These are phyloP conservation scores for Platycheirus rosarum DNA, from an alignment of 2,888 invertebrate genomes.

Conservation along the genomic window DNA sequence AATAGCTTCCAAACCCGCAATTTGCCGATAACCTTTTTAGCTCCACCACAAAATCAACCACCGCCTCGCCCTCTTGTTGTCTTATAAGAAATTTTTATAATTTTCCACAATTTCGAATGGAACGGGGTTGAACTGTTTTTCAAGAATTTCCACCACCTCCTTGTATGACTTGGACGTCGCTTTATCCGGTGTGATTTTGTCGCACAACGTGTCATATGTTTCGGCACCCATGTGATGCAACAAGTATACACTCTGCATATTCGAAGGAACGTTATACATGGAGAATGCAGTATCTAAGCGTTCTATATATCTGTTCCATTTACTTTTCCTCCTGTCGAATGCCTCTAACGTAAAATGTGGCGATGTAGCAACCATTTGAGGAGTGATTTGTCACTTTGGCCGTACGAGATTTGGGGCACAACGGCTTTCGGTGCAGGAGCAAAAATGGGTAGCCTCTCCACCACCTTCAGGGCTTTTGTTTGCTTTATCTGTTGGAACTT, in stretches of 20 bases:
- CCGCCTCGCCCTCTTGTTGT: constrained; percentile 5
- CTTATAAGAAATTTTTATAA: constrained; percentile 8
- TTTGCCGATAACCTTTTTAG: neutral
- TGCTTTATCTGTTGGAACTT: too few species aligned
- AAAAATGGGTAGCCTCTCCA: too few species aligned
- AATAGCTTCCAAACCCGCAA: neutral
- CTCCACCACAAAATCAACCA: neutral
- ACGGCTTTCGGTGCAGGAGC: too few species aligned
- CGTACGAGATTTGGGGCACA: too few species aligned
- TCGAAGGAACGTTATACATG: neutral
- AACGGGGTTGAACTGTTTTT: constrained; percentile 8
- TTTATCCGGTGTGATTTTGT: neutral
- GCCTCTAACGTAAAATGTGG: neutral
- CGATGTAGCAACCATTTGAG: neutral
- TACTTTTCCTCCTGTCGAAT: neutral
- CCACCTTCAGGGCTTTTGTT: too few species aligned
- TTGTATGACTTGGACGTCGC: neutral
- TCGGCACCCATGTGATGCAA: neutral
- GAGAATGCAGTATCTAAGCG: neutral
- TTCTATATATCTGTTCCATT: constrained; percentile 2
- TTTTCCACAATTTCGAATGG: constrained; percentile 18
- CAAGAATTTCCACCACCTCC: neutral
- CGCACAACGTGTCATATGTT: neutral
- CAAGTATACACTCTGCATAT: neutral
- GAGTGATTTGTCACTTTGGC: too few species aligned